These are phyloP conservation scores for Drosophila ogumai DNA, from an alignment of 1,140 invertebrate genomes.

Conservation along the genomic window DNA sequence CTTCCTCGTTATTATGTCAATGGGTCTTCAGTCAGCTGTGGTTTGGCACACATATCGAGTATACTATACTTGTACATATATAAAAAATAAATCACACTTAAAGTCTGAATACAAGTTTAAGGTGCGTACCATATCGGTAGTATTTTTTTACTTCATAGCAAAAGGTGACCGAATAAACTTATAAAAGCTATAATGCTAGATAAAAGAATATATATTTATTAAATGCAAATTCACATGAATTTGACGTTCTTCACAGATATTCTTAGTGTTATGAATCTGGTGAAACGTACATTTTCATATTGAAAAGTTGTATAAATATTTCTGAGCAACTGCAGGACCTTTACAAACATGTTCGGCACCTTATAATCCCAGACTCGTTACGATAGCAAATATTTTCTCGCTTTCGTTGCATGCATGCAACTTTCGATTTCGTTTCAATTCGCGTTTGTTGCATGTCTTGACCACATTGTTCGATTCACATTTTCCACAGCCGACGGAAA, in stretches of 20 bases:
- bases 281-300: no score
- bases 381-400: constrained; percentile 61
- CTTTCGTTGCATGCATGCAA: constrained; percentile 70
- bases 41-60: constrained; percentile 45
- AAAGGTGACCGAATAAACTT: no score
- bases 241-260: no score
- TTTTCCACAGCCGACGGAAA: constrained; percentile 36
- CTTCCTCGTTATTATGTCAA: constrained; percentile 85
- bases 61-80: constrained; percentile 1
- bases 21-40: constrained; percentile 67
- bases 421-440: constrained; percentile 80
- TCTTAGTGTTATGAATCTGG: no score
- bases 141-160: not conserved
- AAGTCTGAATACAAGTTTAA: constrained; percentile 24
- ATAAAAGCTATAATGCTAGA: no score
- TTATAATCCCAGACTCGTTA: constrained; percentile 46
- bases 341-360: constrained; percentile 29
- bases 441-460: constrained; percentile 80
- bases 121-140: constrained; percentile 6
- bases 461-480: constrained; percentile 71
- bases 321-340: not conserved
- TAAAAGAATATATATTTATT: no score
- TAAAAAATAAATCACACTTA: constrained; percentile 41
- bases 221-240: no score
- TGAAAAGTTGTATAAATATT: not conserved